Evolutionary conservation across 2,113 vertebrate species (phyloP).

Genomic region (Quiscalus mexicanus): DNA sequence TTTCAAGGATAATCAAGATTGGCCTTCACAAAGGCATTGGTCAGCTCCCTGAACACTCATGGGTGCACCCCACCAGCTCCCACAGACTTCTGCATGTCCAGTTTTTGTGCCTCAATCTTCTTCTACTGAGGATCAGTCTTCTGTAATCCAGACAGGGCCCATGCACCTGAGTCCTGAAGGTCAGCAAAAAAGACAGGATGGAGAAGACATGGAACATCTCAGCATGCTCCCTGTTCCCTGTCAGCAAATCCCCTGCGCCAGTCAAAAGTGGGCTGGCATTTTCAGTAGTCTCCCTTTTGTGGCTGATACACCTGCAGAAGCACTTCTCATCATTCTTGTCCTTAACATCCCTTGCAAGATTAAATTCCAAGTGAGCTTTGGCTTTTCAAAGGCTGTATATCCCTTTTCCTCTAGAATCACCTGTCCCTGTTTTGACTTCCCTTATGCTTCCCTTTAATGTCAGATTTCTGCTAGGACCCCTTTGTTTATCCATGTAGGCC

Average conservation of each 20-base stretch:
- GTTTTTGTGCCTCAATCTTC: background rate
- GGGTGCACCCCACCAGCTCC: background rate
- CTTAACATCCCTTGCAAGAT: background rate
- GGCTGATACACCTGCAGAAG: background rate
- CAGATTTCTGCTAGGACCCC: background rate
- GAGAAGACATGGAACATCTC: background rate
- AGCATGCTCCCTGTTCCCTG: background rate
- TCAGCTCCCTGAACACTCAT: background rate
- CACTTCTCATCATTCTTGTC: background rate
- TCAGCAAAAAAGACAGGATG: background rate
- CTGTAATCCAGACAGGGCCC: background rate
- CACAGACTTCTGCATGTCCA: rapidly evolving
- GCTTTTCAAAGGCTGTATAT: background rate
- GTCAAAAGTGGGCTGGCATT: background rate
- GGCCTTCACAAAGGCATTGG: background rate
- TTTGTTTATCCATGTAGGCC: background rate
- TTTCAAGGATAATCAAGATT: background rate
- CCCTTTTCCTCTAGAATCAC: background rate
- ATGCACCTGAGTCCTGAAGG: background rate
- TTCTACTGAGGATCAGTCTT: background rate
- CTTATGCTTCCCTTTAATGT: background rate
- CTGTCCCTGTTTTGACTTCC: rapidly evolving
- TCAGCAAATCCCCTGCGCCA: background rate
- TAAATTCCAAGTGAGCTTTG: background rate
- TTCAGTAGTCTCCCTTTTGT: background rate